A percentile compares a stretch with the other conserved stretches of the same genome.
Conservation (phyloP, 2,797 vertebrate genomes). For the Phylloscopus collybita region DNA sequence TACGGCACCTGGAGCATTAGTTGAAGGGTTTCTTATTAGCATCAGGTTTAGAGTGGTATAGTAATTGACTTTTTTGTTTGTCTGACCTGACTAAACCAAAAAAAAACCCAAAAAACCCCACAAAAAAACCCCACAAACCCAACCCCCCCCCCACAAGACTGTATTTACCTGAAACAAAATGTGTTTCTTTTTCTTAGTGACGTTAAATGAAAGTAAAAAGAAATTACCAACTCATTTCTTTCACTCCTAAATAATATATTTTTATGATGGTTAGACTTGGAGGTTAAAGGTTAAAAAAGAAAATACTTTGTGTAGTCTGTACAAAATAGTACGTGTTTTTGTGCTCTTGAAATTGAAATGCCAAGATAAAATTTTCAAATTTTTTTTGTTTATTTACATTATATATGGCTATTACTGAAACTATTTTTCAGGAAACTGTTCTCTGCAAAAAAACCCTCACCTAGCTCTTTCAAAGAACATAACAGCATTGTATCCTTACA, state of each 20-base stretch:
- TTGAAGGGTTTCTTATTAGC: not conserved
- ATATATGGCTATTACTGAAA: not conserved
- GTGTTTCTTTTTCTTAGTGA: not conserved
- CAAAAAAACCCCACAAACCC: too few relatives aligned
- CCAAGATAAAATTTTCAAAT: not conserved
- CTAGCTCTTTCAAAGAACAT: not conserved
- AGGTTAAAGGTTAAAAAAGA: not conserved
- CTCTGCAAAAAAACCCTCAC: accelerated
- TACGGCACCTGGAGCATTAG: not conserved
- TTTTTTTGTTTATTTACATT: not conserved
- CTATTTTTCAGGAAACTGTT: not conserved
- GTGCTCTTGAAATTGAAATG: not conserved
- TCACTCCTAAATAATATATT: not conserved
- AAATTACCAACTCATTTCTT: not conserved
- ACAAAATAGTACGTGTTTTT: not conserved
- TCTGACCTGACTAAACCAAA: not conserved
- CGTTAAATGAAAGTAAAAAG: not conserved
- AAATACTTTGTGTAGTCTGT: not conserved
- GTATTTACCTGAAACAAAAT: not conserved
- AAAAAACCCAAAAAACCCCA: not conserved
- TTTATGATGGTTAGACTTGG: not conserved
- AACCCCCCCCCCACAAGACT: not conserved
- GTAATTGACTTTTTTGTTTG: not conserved
- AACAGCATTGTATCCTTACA: not conserved
- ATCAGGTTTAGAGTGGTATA: not conserved